Conservation (phyloP, 2,888 invertebrate genomes). For the Drosophila rubida region DNA sequence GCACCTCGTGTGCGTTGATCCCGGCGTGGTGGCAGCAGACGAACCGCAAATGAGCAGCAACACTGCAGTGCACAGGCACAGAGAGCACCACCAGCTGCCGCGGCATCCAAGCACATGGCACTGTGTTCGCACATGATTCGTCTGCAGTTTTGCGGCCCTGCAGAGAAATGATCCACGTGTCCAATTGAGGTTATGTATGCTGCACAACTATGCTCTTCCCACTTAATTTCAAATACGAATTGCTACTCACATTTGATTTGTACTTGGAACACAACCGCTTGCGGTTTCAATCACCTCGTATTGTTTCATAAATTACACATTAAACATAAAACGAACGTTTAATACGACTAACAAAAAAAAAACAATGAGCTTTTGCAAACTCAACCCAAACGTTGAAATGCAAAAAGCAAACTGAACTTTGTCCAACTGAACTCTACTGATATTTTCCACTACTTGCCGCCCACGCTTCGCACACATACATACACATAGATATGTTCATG, state of each 20-base stretch:
- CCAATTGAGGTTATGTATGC: conserved; percentile 60
- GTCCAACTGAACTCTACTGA: conserved; percentile 11
- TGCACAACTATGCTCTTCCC: background rate
- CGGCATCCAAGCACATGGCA: conserved; percentile 32
- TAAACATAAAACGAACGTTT: conserved; percentile 17
- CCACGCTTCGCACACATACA: conserved; percentile 9
- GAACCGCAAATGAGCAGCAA: conserved; percentile 65
- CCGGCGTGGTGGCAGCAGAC: conserved; percentile 61
- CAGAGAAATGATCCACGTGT: conserved; percentile 40
- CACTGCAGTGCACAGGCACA: conserved; percentile 52
- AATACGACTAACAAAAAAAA: conserved; percentile 27
- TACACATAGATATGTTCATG: background rate
- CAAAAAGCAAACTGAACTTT: conserved; percentile 64
- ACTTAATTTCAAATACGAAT: background rate
- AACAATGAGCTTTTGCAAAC: conserved; percentile 12
- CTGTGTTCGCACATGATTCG: conserved; percentile 52
- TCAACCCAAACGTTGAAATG: conserved; percentile 35
- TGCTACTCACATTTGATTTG: conserved; percentile 50
- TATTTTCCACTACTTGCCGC: background rate
- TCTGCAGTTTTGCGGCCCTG: conserved; percentile 36
- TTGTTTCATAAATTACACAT: conserved; percentile 31
- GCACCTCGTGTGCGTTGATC: conserved; percentile 62
- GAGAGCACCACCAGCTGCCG: conserved; percentile 35
- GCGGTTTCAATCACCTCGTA: conserved; percentile 24
- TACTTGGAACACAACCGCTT: conserved; percentile 16